Percentiles rank a stretch among this genome's conserved stretches.
Evolutionary conservation across 2,113 vertebrate genomes (phyloP).

Genomic region (Cyphomyrus discorhynchus): DNA sequence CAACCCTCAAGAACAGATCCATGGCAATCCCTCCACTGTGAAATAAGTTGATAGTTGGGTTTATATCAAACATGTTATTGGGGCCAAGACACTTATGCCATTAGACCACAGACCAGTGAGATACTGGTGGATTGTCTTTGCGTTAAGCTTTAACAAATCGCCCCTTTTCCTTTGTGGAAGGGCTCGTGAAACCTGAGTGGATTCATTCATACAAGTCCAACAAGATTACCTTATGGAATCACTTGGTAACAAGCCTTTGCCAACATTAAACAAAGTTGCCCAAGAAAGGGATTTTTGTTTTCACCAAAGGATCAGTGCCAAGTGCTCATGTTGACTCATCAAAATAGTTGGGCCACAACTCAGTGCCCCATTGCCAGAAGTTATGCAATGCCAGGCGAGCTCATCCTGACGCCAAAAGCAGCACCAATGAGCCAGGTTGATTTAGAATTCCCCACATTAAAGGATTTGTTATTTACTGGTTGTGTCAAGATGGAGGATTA

Average conservation of each 20-base stretch:
- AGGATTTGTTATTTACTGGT: background rate
- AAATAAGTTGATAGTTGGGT: background rate
- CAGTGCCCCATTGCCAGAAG: background rate
- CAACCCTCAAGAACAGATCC: background rate
- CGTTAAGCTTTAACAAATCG: background rate
- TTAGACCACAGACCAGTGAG: background rate
- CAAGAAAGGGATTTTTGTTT: constrained; percentile 34
- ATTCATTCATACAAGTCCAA: background rate
- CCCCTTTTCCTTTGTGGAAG: background rate
- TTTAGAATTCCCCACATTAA: background rate
- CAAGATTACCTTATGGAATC: background rate
- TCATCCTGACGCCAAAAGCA: background rate
- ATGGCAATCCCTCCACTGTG: background rate
- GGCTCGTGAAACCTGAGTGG: background rate
- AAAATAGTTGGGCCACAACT: background rate
- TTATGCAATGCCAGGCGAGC: constrained; percentile 8
- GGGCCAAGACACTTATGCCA: background rate
- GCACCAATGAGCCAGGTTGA: background rate
- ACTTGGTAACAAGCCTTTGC: background rate
- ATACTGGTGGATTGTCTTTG: background rate
- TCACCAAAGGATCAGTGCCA: background rate
- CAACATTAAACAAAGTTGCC: background rate
- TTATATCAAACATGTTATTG: background rate
- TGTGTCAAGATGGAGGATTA: background rate
- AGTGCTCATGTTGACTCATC: constrained; percentile 4